Conservation (phyloP, 2,888 invertebrate genomes). For the Dione juno region DNA sequence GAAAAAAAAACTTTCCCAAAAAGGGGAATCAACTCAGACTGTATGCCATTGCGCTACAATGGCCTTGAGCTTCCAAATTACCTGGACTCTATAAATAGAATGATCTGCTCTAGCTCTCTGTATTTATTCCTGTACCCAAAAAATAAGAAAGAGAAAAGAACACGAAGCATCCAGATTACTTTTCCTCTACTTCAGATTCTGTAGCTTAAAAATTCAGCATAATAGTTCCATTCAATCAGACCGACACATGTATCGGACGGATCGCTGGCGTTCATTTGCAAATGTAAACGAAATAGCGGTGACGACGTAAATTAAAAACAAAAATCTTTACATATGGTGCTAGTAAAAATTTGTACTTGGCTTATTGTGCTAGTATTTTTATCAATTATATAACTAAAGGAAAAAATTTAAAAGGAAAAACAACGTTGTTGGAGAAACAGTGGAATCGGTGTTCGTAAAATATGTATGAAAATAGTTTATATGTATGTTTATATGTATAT, state of each 20-base stretch:
- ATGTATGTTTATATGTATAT: too few species aligned
- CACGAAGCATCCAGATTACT: neutral
- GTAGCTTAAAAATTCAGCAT: slow-evolving; percentile 12
- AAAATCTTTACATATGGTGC: neutral
- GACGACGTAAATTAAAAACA: slow-evolving; percentile 17
- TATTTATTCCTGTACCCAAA: neutral
- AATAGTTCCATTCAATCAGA: slow-evolving; percentile 21
- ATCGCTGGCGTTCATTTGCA: slow-evolving; percentile 17
- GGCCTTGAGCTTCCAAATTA: too few species aligned
- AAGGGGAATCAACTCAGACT: too few species aligned
- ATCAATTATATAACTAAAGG: neutral
- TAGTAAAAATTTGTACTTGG: neutral
- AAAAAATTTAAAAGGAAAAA: too few species aligned
- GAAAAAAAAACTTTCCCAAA: too few species aligned
- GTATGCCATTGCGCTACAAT: too few species aligned
- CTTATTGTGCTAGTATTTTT: neutral
- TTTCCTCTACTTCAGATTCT: neutral
- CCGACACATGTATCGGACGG: slow-evolving; percentile 22
- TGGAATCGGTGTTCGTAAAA: too few species aligned
- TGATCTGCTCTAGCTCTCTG: neutral
- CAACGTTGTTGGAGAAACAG: too few species aligned
- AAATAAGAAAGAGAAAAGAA: slow-evolving; percentile 8
- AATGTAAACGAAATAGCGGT: slow-evolving; percentile 19
- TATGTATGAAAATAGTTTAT: too few species aligned
- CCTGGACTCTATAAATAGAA: neutral